These are phyloP conservation scores for Noctua janthe DNA, from an alignment of 2,888 invertebrate genomes.

Conservation along the genomic window DNA sequence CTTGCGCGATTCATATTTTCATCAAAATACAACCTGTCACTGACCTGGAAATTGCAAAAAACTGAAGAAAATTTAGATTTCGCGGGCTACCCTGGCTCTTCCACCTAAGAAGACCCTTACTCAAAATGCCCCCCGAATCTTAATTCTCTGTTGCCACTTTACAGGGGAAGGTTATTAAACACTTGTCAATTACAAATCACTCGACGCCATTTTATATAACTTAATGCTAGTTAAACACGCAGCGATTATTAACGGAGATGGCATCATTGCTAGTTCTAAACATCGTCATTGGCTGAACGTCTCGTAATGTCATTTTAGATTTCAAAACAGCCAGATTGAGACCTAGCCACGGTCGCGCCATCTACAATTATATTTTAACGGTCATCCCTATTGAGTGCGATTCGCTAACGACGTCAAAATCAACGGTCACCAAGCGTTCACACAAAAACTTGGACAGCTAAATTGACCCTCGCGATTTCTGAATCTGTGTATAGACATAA, in stretches of 20 bases:
- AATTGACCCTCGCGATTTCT: not conserved
- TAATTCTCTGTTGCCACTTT: not conserved
- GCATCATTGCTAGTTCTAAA: too few relatives aligned
- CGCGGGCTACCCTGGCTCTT: too few relatives aligned
- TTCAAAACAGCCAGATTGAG: not conserved
- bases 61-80: too few relatives aligned
- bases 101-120: not conserved
- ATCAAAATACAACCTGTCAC: too few relatives aligned
- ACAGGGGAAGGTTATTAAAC: not conserved
- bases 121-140: not conserved
- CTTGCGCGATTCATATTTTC: too few relatives aligned
- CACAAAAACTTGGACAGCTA: not conserved
- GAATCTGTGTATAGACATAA: not conserved
- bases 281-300: too few relatives aligned
- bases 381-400: not conserved
- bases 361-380: not conserved
- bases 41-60: too few relatives aligned
- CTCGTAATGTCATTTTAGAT: not conserved
- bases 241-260: not conserved
- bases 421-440: not conserved
- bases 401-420: not conserved
- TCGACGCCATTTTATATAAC: not conserved
- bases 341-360: not conserved
- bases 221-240: not conserved
- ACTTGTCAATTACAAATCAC: not conserved